These are phyloP conservation scores for Porphyrio hochstetteri DNA, from an alignment of 2,113 vertebrate genomes.

Conservation along the genomic window DNA sequence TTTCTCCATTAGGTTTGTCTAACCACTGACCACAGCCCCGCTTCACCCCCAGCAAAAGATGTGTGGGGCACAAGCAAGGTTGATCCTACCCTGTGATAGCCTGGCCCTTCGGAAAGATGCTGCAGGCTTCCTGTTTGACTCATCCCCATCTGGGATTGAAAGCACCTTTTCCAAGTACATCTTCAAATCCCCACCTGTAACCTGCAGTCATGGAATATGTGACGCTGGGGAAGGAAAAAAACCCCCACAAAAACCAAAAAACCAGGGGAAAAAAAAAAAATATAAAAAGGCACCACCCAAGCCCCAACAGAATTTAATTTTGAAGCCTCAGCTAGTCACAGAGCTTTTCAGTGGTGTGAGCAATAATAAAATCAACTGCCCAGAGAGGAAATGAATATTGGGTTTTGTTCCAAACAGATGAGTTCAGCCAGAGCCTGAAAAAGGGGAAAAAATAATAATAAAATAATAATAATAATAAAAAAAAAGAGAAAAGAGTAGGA, in stretches of 20 bases:
- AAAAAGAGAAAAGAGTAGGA: not conserved
- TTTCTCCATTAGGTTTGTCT: not conserved
- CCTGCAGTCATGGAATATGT: conserved; percentile 20
- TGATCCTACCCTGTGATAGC: not conserved
- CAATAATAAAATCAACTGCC: conserved; percentile 51
- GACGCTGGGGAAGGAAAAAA: not conserved
- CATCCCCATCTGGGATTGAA: conserved; percentile 28
- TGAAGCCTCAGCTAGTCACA: conserved; percentile 17
- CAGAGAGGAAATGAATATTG: conserved; percentile 63
- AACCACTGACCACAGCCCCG: not conserved
- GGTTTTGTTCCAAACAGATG: conserved; percentile 58
- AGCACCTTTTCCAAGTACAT: not conserved
- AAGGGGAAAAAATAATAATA: not conserved
- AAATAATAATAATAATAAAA: not conserved
- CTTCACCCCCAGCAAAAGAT: not conserved
- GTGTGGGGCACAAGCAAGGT: not conserved
- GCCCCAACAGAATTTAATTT: conserved; percentile 35
- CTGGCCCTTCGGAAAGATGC: not conserved
- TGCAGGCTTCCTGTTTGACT: conserved; percentile 29
- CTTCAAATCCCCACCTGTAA: conserved; percentile 30
- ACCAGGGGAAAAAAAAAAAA: not conserved
- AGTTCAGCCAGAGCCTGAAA: conserved; percentile 38
- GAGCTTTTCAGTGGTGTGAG: not conserved
- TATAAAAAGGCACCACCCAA: not conserved
- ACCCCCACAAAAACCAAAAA: too few relatives aligned